These are phyloP conservation scores for Echinometra lucunter DNA, from an alignment of 53 echinoderm and acorn worm species.

Conservation along the genomic window DNA sequence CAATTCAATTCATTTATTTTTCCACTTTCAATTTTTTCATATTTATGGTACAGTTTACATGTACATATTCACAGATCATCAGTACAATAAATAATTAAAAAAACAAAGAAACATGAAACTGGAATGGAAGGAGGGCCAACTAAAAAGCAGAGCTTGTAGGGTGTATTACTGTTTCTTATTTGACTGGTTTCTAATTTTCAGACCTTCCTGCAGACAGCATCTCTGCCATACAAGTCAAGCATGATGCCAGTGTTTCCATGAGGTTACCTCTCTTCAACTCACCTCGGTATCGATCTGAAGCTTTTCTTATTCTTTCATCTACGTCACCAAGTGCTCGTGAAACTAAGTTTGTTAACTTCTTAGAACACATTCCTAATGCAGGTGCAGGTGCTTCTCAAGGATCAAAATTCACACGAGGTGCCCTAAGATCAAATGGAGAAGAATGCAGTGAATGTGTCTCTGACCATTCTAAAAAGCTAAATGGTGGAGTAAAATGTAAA, in stretches of 20 bases:
- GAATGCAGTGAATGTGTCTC: conserved; percentile 14
- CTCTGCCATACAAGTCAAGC: conserved; percentile 60
- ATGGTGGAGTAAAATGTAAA: background rate
- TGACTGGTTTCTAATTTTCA: background rate
- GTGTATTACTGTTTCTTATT: too few relatives aligned
- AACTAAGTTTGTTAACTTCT: conserved; percentile 3
- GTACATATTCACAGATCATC: too few relatives aligned
- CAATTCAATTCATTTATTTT: too few relatives aligned
- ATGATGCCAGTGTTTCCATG: conserved; percentile 55
- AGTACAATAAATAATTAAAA: too few relatives aligned
- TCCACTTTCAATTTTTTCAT: too few relatives aligned
- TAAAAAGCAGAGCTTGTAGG: too few relatives aligned
- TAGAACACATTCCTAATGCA: background rate
- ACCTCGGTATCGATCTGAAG: conserved; percentile 44
- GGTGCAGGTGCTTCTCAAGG: background rate
- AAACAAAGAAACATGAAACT: too few relatives aligned
- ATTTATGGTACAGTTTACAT: too few relatives aligned
- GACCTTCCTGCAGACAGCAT: conserved; percentile 42
- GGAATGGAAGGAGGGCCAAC: too few relatives aligned
- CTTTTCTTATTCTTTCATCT: conserved; percentile 1
- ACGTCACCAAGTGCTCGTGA: background rate
- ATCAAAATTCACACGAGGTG: background rate
- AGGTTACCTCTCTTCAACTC: background rate
- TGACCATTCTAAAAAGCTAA: background rate
- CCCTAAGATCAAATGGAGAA: conserved; percentile 12